Conservation (phyloP, 2,113 vertebrate genomes). For the Telmatochromis sp. region DNA sequence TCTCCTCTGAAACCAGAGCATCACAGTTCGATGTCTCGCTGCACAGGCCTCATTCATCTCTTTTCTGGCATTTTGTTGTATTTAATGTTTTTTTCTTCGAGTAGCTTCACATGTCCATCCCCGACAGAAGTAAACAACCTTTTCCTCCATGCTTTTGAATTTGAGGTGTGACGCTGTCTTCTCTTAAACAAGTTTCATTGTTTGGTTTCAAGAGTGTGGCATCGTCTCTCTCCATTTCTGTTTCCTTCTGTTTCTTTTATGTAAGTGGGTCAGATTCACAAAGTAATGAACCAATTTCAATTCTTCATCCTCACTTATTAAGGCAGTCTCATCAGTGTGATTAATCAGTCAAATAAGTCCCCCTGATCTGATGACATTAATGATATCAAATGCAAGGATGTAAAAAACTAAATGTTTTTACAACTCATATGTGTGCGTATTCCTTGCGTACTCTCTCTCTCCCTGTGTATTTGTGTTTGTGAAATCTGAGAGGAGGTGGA, state of each 20-base stretch:
- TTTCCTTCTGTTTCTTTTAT: neutral
- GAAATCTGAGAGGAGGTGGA: conserved; percentile 38
- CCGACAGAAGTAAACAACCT: neutral
- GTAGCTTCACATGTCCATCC: neutral
- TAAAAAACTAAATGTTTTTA: conserved; percentile 2
- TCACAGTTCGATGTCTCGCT: neutral
- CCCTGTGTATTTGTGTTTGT: conserved; percentile 17
- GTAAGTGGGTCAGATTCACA: conserved; percentile 39
- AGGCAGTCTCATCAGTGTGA: neutral
- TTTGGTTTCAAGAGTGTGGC: neutral
- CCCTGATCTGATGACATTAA: neutral
- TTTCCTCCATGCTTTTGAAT: neutral
- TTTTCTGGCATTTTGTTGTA: neutral
- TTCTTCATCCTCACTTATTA: neutral
- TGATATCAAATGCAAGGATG: neutral
- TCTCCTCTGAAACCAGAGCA: conserved; percentile 29
- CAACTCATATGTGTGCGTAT: neutral
- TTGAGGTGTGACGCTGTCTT: neutral
- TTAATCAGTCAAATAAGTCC: conserved; percentile 17
- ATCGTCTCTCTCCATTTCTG: neutral
- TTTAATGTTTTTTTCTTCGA: neutral
- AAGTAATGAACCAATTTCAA: conserved; percentile 12
- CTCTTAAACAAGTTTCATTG: neutral
- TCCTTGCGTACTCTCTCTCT: neutral
- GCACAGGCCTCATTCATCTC: neutral